Conservation (phyloP, 2,888 invertebrate species). For the Synanthedon vespiformis region DNA sequence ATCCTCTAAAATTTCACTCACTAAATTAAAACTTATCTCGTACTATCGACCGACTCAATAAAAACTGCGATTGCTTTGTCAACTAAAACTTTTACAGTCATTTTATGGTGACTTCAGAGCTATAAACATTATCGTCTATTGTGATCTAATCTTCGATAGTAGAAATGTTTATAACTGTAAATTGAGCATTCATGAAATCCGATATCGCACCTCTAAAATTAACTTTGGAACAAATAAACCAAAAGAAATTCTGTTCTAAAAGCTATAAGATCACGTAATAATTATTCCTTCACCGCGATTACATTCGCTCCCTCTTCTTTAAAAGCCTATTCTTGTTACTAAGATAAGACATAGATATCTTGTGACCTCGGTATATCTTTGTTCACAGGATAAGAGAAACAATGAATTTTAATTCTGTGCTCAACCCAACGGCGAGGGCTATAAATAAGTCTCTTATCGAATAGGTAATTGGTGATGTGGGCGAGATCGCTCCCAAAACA, state of each 20-base stretch:
- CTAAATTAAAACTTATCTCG: neutral
- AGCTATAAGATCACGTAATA: conserved; percentile 45
- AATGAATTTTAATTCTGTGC: conserved; percentile 66
- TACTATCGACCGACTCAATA: neutral
- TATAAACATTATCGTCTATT: conserved; percentile 36
- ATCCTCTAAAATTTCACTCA: neutral
- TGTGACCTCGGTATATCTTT: conserved; percentile 55
- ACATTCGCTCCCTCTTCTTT: conserved; percentile 39
- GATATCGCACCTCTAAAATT: conserved; percentile 28
- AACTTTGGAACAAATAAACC: conserved; percentile 31
- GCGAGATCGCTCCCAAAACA: conserved; percentile 42
- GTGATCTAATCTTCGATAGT: conserved; percentile 35
- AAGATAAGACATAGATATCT: conserved; percentile 59
- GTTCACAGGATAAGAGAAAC: conserved; percentile 62
- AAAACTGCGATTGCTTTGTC: conserved; percentile 1
- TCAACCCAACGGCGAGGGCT: conserved; percentile 29
- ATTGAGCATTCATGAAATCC: conserved; percentile 32
- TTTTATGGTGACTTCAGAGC: conserved; percentile 29
- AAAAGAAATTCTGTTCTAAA: conserved; percentile 16
- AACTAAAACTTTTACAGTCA: conserved; percentile 23
- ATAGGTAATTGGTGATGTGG: conserved; percentile 65
- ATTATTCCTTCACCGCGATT: conserved; percentile 38
- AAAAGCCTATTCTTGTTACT: conserved; percentile 66
- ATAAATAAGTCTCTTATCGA: conserved; percentile 65
- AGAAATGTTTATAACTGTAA: conserved; percentile 12